These are phyloP conservation scores for Chelonus insularis DNA, from an alignment of 1,140 invertebrate species.

Conservation along the genomic window DNA sequence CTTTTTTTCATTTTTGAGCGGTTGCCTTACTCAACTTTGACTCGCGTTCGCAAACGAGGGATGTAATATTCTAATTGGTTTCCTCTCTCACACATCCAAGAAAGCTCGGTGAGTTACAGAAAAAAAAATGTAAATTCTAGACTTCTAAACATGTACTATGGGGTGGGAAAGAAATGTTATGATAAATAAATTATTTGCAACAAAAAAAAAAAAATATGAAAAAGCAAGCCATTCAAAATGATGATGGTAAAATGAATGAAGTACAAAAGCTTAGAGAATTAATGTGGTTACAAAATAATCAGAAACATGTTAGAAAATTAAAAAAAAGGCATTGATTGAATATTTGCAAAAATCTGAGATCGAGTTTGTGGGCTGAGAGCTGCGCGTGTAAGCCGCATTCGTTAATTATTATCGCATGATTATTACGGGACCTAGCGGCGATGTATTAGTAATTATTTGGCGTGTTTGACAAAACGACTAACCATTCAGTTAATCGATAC, in stretches of 20 bases:
- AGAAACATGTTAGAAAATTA: too few relatives aligned
- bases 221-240: background rate
- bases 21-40: background rate
- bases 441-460: background rate
- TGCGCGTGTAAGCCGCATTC: slow-evolving; percentile 42
- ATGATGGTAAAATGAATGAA: too few relatives aligned
- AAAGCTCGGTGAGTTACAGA: too few relatives aligned
- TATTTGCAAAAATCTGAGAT: slow-evolving; percentile 44
- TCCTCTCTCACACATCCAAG: too few relatives aligned
- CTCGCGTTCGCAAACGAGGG: background rate
- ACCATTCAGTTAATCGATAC: background rate
- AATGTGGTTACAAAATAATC: too few relatives aligned
- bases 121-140: too few relatives aligned
- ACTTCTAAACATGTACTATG: too few relatives aligned
- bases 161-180: background rate
- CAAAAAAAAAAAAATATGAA: background rate
- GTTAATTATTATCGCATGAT: slow-evolving; percentile 12
- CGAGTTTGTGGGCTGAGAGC: slow-evolving; percentile 52
- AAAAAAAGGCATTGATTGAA: slow-evolving; percentile 5
- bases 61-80: too few relatives aligned
- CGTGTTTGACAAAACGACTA: slow-evolving; percentile 5
- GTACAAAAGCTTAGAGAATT: background rate
- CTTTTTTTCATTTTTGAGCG: background rate
- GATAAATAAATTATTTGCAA: background rate
- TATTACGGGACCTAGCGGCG: slow-evolving; percentile 2